Conservation (phyloP, 2,888 invertebrate species). For the Meandrusa payeni region DNA sequence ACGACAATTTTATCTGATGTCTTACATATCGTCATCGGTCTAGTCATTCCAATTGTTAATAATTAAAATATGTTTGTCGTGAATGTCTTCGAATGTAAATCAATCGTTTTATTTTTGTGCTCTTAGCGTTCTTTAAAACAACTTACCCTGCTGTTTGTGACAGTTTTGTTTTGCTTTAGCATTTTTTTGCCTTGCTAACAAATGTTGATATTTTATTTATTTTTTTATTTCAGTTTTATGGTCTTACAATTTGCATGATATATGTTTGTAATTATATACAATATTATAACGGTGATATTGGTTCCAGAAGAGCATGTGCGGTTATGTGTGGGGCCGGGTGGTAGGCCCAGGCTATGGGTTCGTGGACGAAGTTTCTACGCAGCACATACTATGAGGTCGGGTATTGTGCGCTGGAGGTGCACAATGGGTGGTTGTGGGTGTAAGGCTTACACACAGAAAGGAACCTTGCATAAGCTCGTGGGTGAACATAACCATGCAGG, state of each 20-base stretch:
- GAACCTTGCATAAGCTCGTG: constrained; percentile 67
- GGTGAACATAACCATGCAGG: constrained; percentile 73
- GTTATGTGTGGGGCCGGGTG: constrained; percentile 70
- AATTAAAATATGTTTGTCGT: constrained; percentile 13
- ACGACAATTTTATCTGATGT: background rate
- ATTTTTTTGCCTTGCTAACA: no score
- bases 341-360: constrained; percentile 71
- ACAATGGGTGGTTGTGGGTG: constrained; percentile 76
- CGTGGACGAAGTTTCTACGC: constrained; percentile 75
- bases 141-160: no score
- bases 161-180: no score
- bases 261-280: no score
- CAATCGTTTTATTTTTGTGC: constrained; percentile 17
- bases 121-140: no score
- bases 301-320: constrained; percentile 61
- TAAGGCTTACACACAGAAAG: constrained; percentile 73
- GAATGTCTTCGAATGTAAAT: constrained; percentile 17
- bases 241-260: no score
- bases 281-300: constrained; percentile 34
- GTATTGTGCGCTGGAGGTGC: constrained; percentile 73
- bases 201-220: no score
- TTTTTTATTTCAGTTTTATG: no score
- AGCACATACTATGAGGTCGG: constrained; percentile 74
- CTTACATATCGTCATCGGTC: constrained; percentile 5
- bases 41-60: constrained; percentile 24